phyloP scores from a whole-genome alignment of 2,888 invertebrate species.

The Magallana nippona region DNA sequence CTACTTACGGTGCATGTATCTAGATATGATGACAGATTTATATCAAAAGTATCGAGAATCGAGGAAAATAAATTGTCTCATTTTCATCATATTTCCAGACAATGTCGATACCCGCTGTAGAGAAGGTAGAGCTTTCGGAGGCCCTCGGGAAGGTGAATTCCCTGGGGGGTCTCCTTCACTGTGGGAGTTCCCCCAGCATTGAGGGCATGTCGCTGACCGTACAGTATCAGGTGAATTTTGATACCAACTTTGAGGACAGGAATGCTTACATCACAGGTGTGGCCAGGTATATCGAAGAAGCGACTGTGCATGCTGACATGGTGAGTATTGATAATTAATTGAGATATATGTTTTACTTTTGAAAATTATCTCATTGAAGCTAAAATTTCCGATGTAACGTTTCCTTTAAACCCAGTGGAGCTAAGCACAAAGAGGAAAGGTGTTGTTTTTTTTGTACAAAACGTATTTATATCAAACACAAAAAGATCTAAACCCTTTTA shows the following conservation, averaged over 20 bases:
- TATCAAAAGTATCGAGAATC: background rate
- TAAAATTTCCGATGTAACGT: too few species aligned
- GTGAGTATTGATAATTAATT: background rate
- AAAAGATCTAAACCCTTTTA: too few species aligned
- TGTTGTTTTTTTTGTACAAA: too few species aligned
- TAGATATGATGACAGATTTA: background rate
- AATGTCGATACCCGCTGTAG: slow-evolving; percentile 28
- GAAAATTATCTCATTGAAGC: too few species aligned
- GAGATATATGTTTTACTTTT: too few species aligned
- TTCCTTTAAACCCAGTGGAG: too few species aligned
- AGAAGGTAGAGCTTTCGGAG: slow-evolving; percentile 91
- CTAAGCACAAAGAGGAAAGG: too few species aligned
- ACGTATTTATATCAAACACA: too few species aligned
- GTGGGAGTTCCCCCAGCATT: slow-evolving; percentile 98
- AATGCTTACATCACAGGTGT: slow-evolving; percentile 99
- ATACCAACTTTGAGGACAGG: slow-evolving; percentile 99
- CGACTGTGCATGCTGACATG: slow-evolving; percentile 95
- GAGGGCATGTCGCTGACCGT: slow-evolving; percentile 98
- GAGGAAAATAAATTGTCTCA: background rate
- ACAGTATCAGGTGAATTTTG: slow-evolving; percentile 91
- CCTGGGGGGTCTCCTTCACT: slow-evolving; percentile 95
- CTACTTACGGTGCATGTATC: background rate
- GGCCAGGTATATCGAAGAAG: slow-evolving; percentile 99
- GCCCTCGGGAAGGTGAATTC: slow-evolving; percentile 98
- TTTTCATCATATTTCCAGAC: background rate